Evolutionary conservation across 2,888 invertebrate genomes (phyloP).

Genomic region (Formica aserva): DNA sequence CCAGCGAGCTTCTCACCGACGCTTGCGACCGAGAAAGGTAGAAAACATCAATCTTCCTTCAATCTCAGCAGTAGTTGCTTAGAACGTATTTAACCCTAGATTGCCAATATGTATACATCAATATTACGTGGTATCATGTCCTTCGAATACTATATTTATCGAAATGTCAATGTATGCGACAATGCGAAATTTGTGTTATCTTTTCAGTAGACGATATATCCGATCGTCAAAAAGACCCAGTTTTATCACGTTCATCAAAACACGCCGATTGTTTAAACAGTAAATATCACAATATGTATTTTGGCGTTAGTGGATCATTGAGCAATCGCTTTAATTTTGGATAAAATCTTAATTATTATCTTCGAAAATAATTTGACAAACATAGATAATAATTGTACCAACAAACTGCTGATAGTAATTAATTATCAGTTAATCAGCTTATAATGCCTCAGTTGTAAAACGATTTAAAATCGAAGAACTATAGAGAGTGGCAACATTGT

Average conservation of each 20-base stretch:
- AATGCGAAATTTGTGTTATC: slow-evolving; percentile 31
- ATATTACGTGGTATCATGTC: neutral
- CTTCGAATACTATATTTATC: neutral
- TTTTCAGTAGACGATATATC: slow-evolving; percentile 41
- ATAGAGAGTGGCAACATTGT: no score
- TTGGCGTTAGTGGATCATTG: neutral
- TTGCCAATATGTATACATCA: neutral
- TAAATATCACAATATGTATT: slow-evolving; percentile 67
- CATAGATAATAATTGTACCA: no score
- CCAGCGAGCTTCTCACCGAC: slow-evolving; percentile 89
- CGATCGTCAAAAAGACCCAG: slow-evolving; percentile 72
- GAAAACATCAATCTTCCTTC: neutral
- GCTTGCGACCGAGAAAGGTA: slow-evolving; percentile 82
- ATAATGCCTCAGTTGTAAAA: no score
- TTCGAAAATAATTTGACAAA: no score
- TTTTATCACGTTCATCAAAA: slow-evolving; percentile 68
- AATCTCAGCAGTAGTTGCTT: neutral
- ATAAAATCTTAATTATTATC: no score
- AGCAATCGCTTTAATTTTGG: neutral
- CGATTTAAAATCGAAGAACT: no score
- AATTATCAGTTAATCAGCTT: no score
- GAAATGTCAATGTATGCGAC: neutral
- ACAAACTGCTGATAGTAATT: no score
- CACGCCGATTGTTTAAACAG: slow-evolving; percentile 72
- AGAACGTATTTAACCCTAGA: neutral